Percentiles rank a stretch among this genome's conserved stretches.
These are phyloP conservation scores for Dichetophora obliterata DNA, from an alignment of 2,888 invertebrate species.

Conservation along the genomic window DNA sequence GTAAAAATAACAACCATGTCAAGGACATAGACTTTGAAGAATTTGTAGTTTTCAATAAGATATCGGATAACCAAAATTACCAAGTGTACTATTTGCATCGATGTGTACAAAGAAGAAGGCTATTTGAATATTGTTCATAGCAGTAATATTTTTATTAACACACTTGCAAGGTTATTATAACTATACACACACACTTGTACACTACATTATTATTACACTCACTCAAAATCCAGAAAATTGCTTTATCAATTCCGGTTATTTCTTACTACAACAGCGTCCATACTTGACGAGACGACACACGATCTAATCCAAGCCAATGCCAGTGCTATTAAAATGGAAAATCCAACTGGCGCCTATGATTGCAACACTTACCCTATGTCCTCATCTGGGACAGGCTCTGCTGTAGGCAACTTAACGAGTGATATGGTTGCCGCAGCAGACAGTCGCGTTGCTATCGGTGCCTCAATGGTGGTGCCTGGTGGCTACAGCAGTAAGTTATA, in stretches of 20 bases:
- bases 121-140: no score
- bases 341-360: constrained; percentile 78
- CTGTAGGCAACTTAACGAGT: constrained; percentile 43
- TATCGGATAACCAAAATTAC: no score
- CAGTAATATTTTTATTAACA: no score
- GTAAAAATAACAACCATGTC: no score
- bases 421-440: constrained; percentile 57
- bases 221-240: constrained; percentile 5
- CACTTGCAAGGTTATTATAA: no score
- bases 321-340: constrained; percentile 85
- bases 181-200: neutral
- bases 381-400: constrained; percentile 56
- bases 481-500: constrained; percentile 81
- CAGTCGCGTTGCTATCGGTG: constrained; percentile 51
- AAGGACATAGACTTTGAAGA: no score
- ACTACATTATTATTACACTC: neutral
- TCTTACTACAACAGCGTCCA: constrained; percentile 80
- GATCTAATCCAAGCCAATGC: constrained; percentile 73
- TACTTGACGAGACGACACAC: constrained; percentile 89
- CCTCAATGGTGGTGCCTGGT: constrained; percentile 80
- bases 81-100: no score
- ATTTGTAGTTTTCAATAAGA: no score
- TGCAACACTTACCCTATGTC: constrained; percentile 82
- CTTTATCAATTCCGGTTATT: constrained; percentile 61
- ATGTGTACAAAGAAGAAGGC: no score